Evolutionary conservation across 2,113 vertebrate species (phyloP).

Genomic region (Poeciliopsis turrubarensis): DNA sequence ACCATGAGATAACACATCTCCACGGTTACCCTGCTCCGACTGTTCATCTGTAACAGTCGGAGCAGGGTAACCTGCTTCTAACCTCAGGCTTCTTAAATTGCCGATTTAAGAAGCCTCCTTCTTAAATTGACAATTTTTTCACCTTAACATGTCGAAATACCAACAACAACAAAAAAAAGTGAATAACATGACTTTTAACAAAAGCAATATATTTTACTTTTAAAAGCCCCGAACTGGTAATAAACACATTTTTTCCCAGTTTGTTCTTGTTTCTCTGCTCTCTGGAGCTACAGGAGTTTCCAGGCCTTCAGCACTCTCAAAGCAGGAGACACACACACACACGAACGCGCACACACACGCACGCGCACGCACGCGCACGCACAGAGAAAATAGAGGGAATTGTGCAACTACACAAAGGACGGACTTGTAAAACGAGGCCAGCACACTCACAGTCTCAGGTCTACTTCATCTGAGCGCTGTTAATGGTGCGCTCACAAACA

Average conservation of each 20-base stretch:
- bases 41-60: too few species aligned
- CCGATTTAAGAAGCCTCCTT: too few species aligned
- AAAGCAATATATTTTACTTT: not conserved
- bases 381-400: conserved; percentile 4
- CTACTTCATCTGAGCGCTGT: not conserved
- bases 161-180: too few species aligned
- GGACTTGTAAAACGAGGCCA: conserved; percentile 22
- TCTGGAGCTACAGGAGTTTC: conserved; percentile 39
- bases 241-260: conserved; percentile 1
- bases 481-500: not conserved
- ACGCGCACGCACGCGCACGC: not conserved
- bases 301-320: conserved; percentile 18
- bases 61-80: too few species aligned
- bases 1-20: too few species aligned
- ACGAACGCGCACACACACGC: not conserved
- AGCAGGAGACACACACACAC: not conserved
- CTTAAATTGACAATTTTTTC: too few species aligned
- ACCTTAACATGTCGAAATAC: too few species aligned
- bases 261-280: conserved; percentile 1
- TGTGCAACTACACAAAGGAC: conserved; percentile 38
- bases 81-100: too few species aligned
- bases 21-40: too few species aligned
- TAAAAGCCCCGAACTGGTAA: not conserved
- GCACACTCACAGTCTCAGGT: conserved; percentile 5
- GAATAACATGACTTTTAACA: not conserved